These are phyloP conservation scores for Acanthosepion pharaonis DNA, from an alignment of 2,888 invertebrate genomes.

Conservation along the genomic window DNA sequence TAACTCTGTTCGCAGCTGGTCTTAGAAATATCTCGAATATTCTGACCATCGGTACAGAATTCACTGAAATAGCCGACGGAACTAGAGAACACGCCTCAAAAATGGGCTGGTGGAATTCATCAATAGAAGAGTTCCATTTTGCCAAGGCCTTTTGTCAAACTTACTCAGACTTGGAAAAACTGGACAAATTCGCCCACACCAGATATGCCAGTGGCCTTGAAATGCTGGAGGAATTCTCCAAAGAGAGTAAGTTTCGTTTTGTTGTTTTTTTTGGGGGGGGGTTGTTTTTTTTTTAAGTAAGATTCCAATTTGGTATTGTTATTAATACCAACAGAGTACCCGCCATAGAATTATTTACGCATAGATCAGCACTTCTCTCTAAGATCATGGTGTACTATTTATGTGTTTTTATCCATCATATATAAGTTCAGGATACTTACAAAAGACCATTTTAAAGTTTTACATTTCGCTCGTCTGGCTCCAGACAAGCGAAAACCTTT, in stretches of 20 bases:
- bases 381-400: too few species aligned
- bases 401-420: too few species aligned
- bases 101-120: slow-evolving; percentile 62
- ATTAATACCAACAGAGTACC: too few species aligned
- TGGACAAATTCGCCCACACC: slow-evolving; percentile 1
- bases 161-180: slow-evolving; percentile 34
- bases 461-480: too few species aligned
- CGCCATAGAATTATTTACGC: too few species aligned
- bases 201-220: slow-evolving; percentile 54
- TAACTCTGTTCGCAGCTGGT: slow-evolving; percentile 60
- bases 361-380: too few species aligned
- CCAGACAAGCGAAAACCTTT: too few species aligned
- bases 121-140: slow-evolving; percentile 67
- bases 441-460: too few species aligned
- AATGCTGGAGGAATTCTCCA: slow-evolving; percentile 59
- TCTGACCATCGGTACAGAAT: slow-evolving; percentile 65
- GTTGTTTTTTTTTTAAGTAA: too few species aligned
- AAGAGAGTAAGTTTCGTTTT: slow-evolving; percentile 56
- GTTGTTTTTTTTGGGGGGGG: neutral
- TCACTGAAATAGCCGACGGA: slow-evolving; percentile 62
- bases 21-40: slow-evolving; percentile 69
- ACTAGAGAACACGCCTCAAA: slow-evolving; percentile 62
- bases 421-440: too few species aligned
- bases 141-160: slow-evolving; percentile 58
- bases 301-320: too few species aligned